Base-by-base conservation (phyloP, 1,140 invertebrate species). In the Caerostris extrusa region DNA sequence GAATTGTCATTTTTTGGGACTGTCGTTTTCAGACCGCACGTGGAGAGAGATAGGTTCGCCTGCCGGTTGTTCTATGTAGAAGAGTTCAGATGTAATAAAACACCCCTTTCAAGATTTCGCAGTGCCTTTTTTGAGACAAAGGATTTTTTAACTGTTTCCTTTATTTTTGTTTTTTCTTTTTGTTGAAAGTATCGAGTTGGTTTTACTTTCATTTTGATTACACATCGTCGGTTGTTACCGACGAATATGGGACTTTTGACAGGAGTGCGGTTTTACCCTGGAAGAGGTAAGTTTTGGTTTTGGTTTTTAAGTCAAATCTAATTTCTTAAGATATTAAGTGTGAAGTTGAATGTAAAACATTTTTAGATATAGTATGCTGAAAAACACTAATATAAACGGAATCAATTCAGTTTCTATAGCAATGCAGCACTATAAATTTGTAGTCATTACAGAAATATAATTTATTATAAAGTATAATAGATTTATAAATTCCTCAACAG, bases 231-330 rank as follows among this genome's bases (percentile, higher is more conserved):
- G 85, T 55, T 87, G n/a, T 50, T 8, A 34, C 90, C 81, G 90
- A 81, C 77, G 90, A 92, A 85, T 83, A 92, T 92, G 90, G 90
- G 71, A 85, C 53, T 92, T 10, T 92, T 92, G 90, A 92, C 90
- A 81, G 90, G 90, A 19, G 81, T 92, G 3, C 14, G 90, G 8
- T 85, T 85, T 85, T 61, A 53, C 55, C 81, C 90, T 69, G 90
- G 90, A 53, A 92, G 90, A 92, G 90, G 90, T 92, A 64, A 82
- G 90, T 53, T 85, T 58, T 14, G 17, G n/a, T 58, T 17, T 64
- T 64, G 12, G 17, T 64, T 64, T 64, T 12, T 5, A 64, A 64
- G 61, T 61, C 3, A 14, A 12, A 64, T 14, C 2, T 34, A 34
- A 4, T 64, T 3, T 5, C 12, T 64, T 17, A 64, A 64, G 34